These are phyloP conservation scores for Acromyrmex echinatior DNA, from an alignment of 1,140 invertebrate genomes.

Conservation along the genomic window DNA sequence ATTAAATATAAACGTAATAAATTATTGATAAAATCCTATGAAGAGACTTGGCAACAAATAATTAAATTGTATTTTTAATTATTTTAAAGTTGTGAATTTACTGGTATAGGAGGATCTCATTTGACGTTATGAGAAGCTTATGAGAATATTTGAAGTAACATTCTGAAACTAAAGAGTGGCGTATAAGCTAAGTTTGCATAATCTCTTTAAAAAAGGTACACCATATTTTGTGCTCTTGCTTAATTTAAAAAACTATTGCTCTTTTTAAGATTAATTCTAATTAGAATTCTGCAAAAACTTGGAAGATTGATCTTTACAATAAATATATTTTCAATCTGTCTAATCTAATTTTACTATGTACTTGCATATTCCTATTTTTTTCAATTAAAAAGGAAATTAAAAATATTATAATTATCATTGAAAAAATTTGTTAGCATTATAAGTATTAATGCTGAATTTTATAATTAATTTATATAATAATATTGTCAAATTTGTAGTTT, in stretches of 20 bases:
- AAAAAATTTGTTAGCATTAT: neutral
- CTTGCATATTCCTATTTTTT: neutral
- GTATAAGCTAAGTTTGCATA: constrained; percentile 24
- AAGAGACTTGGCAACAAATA: neutral
- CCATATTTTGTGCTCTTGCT: constrained; percentile 23
- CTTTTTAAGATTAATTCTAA: constrained; percentile 20
- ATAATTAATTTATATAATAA: constrained; percentile 1
- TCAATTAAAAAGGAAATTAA: neutral
- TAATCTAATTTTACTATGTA: neutral
- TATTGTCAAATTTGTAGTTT: neutral
- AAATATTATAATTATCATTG: neutral
- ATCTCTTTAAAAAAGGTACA: constrained; percentile 36
- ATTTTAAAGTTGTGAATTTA: constrained; percentile 12
- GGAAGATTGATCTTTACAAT: neutral
- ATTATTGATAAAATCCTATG: neutral
- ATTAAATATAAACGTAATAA: neutral
- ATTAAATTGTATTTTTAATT: constrained; percentile 35
- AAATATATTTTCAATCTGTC: neutral
- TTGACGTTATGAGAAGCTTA: constrained; percentile 31
- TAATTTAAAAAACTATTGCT: neutral
- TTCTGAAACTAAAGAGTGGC: constrained; percentile 19
- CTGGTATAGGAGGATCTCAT: neutral
- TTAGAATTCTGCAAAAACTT: constrained; percentile 1
- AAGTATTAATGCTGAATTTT: neutral
- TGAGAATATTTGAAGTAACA: constrained; percentile 34